Evolutionary conservation across 37 sponge, comb jelly and placozoan species (phyloP).

Genomic region (Spongia lamella): DNA sequence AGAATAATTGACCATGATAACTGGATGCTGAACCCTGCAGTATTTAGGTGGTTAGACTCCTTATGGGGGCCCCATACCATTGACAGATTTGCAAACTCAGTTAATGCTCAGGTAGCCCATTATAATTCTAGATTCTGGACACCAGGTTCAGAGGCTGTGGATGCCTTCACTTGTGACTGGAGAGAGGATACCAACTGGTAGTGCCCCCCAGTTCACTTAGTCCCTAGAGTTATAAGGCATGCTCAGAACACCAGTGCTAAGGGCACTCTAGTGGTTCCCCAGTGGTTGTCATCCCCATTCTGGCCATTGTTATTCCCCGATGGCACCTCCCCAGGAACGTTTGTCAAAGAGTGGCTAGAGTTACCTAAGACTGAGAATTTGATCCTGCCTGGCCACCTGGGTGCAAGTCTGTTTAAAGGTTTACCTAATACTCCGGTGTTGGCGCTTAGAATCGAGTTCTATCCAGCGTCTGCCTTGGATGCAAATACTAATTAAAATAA

Average conservation of each 20-base stretch:
- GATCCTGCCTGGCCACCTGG: background rate
- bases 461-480: background rate
- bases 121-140: slow-evolving; percentile 11
- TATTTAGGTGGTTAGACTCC: too few relatives aligned
- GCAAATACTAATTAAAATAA: too few relatives aligned
- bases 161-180: slow-evolving; percentile 46
- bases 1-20: slow-evolving; percentile 21
- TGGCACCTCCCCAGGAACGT: background rate
- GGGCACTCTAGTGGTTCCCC: slow-evolving; percentile 36
- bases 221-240: slow-evolving; percentile 21
- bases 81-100: too few relatives aligned
- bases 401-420: background rate
- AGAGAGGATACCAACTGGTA: slow-evolving; percentile 27
- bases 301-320: slow-evolving; percentile 34
- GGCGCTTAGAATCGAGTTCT: slow-evolving; percentile 3
- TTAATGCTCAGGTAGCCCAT: too few relatives aligned
- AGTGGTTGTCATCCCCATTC: slow-evolving; percentile 35
- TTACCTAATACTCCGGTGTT: slow-evolving; percentile 6
- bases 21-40: slow-evolving; percentile 25
- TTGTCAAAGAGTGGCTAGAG: slow-evolving; percentile 1
- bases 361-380: background rate
- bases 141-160: slow-evolving; percentile 26
- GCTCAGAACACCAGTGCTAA: background rate
- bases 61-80: slow-evolving; percentile 40
- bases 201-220: slow-evolving; percentile 19